Evolutionary conservation across 2,888 invertebrate genomes (phyloP), one percentile per base, ranked within the genome.

Genomic region (Metallyticus violacea): DNA sequence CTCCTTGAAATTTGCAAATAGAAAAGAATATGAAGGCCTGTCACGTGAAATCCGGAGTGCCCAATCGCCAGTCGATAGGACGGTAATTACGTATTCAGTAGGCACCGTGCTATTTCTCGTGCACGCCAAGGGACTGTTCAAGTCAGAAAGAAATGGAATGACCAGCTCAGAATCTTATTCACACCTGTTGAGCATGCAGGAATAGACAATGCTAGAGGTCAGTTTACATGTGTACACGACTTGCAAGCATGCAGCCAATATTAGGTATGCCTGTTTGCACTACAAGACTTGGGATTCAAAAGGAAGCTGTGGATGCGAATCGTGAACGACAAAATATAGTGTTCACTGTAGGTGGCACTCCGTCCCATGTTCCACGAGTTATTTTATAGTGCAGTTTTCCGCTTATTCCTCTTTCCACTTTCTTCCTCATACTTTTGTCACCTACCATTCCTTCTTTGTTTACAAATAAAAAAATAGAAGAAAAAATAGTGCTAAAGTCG

Each of bases 391-490:
- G 28, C 28, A 83, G 25, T 83, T 83, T 83, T 77, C 28, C 26
- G 83, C 77, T 83, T 83, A 77, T 77, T 29, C 77, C 22, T 62
- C 40, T 62, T 62, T 22, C 40, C 40, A 62, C 40, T 62, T 62
- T 62, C 40, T 62, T 62, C 40, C 40, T 62, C 40, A 15, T 62
- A 62, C 40, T 83, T 83, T 85, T 30, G 26, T 30, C 29, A 77
- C 79, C 28, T n/a, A 26, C 7, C 77, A 3, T 22, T 15, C 15
- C 40, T 15, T 62, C 40, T 86, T 86, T 86, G 86, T 86, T 86
- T 86, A 84, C 84, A 86, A 86, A 86, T 86, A 84, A 86, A 84
- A 76, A 78, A 77, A 83, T 28, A 86, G 22, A 76, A 86, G 40
- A 78, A 27, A 22, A 83, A 62, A 62, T 62, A 15, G 40, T 62